Evolutionary conservation across 2,888 invertebrate genomes (phyloP).

Genomic region (Sphaerophoria taeniata): DNA sequence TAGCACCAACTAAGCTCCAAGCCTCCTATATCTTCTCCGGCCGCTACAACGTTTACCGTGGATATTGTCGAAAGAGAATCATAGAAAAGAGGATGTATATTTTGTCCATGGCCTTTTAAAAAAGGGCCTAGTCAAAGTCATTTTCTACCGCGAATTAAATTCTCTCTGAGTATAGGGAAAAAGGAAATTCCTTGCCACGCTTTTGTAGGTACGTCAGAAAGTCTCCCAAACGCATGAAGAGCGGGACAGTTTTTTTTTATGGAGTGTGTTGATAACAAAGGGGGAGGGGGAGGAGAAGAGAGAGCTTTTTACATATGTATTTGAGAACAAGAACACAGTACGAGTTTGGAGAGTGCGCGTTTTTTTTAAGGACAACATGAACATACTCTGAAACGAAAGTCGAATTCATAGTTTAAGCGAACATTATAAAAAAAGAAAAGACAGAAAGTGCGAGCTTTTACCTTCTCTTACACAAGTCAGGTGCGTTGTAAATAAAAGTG

Average conservation of each 20-base stretch:
- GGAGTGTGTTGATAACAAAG: constrained; percentile 4
- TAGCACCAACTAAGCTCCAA: constrained; percentile 16
- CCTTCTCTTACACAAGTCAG: constrained; percentile 42
- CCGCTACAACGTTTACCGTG: background rate
- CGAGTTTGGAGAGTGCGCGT: constrained; percentile 64
- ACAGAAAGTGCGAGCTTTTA: constrained; percentile 60
- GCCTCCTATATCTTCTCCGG: background rate
- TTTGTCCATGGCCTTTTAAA: background rate
- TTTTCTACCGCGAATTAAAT: constrained; percentile 33
- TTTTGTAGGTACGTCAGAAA: constrained; percentile 32
- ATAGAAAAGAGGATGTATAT: constrained; percentile 26
- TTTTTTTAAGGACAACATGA: constrained; percentile 14
- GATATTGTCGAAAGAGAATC: constrained; percentile 25
- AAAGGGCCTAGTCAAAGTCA: constrained; percentile 34
- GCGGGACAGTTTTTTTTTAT: constrained; percentile 32
- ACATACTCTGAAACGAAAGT: background rate
- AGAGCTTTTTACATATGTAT: constrained; percentile 61
- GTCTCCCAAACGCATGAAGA: constrained; percentile 67
- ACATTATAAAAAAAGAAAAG: constrained; percentile 6
- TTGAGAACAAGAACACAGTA: constrained; percentile 56
- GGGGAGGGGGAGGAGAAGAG: background rate
- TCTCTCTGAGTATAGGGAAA: constrained; percentile 38
- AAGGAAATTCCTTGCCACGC: background rate
- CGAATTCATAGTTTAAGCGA: constrained; percentile 21
- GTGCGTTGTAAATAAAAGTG: constrained; percentile 65